Base-by-base conservation (phyloP, 1,140 invertebrate genomes). In the roundworm (Caenorhabditis elegans) region DNA sequence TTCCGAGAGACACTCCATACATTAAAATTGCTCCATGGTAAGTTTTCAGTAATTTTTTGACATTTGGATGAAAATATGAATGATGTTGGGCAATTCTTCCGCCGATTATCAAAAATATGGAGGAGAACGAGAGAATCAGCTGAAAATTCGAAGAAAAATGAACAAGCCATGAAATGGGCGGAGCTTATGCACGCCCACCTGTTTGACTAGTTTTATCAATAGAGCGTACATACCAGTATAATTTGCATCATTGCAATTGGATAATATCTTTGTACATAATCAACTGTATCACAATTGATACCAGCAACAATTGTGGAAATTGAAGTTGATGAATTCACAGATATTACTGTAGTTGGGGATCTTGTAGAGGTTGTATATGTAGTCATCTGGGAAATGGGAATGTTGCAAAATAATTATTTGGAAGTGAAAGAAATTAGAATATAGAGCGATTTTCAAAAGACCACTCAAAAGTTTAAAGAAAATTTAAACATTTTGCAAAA, bases 61-160 rank as follows among this genome's bases (percentile, higher is more conserved):
- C 60, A 39, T 70, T 70, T 3, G 60, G 60, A 70, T 70, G 60
- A n/a, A 70, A 70, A 43, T 70, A 70, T 3, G 60, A 39, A 70
- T 70, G 60, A 70, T 70, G 31, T 13, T 70, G 60, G 10, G 22
- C 60, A 10, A 70, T 17, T 22, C 31, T 11, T 0, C 60, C 60
- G 10, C 60, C 4, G 6, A 70, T 39, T 3, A 70, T 26, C 34
- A 70, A n/a, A 10, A n/a, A 15, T 17, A 70, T 34, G 6, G 60
- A 70, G 11, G 5, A 1, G 60, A 43, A 70, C 11, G 60, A 31
- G 1, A 70, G 34, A n/a, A 70, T 0, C 8, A 70, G 34, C 60
- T 70, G 34, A 31, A 70, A 70, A n/a, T n/a, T n/a, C n/a, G n/a
- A n/a, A n/a, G n/a, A n/a, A n/a, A n/a, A n/a, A n/a, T n/a, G n/a